Base-by-base conservation (phyloP, 2,797 vertebrate species). In the Sebastes hubbsi region DNA sequence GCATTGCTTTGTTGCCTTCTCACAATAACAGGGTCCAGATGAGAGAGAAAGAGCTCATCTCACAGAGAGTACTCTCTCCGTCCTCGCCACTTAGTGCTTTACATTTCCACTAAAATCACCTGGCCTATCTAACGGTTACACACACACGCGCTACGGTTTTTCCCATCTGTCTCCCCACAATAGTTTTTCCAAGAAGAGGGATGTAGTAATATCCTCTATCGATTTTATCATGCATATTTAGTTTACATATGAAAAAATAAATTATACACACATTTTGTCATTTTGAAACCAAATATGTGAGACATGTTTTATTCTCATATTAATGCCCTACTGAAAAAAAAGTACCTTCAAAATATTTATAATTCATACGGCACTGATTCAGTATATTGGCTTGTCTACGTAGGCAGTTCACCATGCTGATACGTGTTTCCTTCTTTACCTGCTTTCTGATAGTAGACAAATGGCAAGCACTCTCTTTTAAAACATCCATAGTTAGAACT, bases 11-110 rank as follows among this genome's bases (percentile, higher is more conserved):
- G 95, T 95, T 94, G 93, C 94, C 87, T 90, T 84, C 93, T 93
- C 92, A 94, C 94, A 95, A 95, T 94, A 95, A 95, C 95, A 95
- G 91, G 89, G 93, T 94, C 95, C 94, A 94, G 93, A 95, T 95
- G 94, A 95, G 94, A 94, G 86, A 91, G 92, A 93, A 89, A 93
- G 86, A 88, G 93, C 90, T 92, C 89, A 91, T 93, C 91, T 93
- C 91, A 78, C 85, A 80, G 87, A 90, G 94, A 90, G 92, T 83
- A 89, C 90, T 90, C 92, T 91, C 91, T 93, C 93, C 92, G 92
- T 94, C 91, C 89, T 89, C 89, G 76, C 92, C 93, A 95, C 95
- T 95, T 94, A 95, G 91, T 89, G 89, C 94, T 94, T 94, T 92
- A 93, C 87, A 94, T 95, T 95, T 94, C 92, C 92, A 94, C 95